These are phyloP conservation scores for Deroptyus accipitrinus DNA, from an alignment of 2,113 vertebrate species.

Conservation along the genomic window DNA sequence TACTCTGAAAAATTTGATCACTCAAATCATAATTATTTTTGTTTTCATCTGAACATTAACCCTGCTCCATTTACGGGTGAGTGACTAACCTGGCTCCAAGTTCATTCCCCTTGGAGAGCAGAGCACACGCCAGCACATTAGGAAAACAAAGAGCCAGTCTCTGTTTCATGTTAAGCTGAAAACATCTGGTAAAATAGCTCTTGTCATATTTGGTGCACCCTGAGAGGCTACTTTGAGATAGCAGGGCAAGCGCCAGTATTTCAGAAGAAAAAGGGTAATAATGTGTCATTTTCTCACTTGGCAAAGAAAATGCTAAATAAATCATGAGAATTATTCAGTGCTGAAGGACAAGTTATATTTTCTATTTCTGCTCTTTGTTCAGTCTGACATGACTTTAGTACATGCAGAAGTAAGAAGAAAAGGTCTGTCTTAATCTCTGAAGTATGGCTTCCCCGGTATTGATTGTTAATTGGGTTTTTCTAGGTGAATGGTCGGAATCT, in stretches of 20 bases:
- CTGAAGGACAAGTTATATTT: slow-evolving; percentile 3
- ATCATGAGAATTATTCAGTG: slow-evolving; percentile 40
- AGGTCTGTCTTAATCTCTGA: background rate
- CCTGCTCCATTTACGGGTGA: background rate
- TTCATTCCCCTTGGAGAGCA: background rate
- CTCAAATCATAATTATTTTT: slow-evolving; percentile 41
- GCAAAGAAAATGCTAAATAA: slow-evolving; percentile 42
- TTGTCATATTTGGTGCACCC: slow-evolving; percentile 17
- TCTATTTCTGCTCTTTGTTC: slow-evolving; percentile 15
- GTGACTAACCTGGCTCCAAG: slow-evolving; percentile 2
- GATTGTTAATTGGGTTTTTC: slow-evolving; percentile 12
- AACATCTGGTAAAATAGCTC: background rate
- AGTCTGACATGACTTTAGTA: background rate
- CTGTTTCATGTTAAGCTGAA: slow-evolving; percentile 48
- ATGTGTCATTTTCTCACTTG: slow-evolving; percentile 27
- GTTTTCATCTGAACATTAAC: slow-evolving; percentile 37
- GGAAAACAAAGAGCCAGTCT: slow-evolving; percentile 47
- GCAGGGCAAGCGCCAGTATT: background rate
- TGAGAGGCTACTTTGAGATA: background rate
- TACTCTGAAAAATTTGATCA: slow-evolving; percentile 51
- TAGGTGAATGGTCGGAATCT: background rate
- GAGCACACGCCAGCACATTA: background rate
- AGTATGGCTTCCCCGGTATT: background rate
- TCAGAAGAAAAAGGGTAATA: background rate
- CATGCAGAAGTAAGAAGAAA: background rate